Conservation (phyloP, 1,140 invertebrate species). For the Tigriopus japonicus region DNA sequence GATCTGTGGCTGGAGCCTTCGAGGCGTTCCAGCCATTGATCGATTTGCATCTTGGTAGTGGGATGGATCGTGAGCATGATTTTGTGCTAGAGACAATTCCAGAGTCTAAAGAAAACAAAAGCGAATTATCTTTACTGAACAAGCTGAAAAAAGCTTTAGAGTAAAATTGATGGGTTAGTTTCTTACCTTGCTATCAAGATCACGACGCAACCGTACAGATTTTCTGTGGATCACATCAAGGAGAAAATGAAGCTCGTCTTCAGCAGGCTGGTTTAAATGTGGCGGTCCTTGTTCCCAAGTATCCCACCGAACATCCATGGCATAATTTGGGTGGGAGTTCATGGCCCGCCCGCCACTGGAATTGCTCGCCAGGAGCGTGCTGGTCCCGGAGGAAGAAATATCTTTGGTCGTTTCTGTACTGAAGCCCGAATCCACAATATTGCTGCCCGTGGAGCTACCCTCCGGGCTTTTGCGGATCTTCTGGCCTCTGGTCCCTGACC, state of each 20-base stretch:
- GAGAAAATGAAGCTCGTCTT: background rate
- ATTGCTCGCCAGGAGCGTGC: background rate
- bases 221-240: conserved; percentile 6
- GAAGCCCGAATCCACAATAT: background rate
- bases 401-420: background rate
- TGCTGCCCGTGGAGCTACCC: background rate
- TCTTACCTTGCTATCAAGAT: background rate
- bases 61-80: background rate
- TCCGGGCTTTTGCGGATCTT: background rate
- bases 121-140: too few relatives aligned
- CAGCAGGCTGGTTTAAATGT: background rate
- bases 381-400: background rate
- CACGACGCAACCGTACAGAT: background rate
- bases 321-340: background rate
- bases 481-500: background rate
- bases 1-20: too few relatives aligned
- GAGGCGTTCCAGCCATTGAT: background rate
- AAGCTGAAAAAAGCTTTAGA: too few relatives aligned
- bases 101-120: background rate
- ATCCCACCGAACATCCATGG: too few relatives aligned
- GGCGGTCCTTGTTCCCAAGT: too few relatives aligned
- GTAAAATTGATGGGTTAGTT: background rate
- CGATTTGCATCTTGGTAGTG: background rate
- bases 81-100: background rate
- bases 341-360: background rate